These are phyloP conservation scores for Cyprinodon diabolis DNA, from an alignment of 2,797 vertebrate species.

Conservation along the genomic window DNA sequence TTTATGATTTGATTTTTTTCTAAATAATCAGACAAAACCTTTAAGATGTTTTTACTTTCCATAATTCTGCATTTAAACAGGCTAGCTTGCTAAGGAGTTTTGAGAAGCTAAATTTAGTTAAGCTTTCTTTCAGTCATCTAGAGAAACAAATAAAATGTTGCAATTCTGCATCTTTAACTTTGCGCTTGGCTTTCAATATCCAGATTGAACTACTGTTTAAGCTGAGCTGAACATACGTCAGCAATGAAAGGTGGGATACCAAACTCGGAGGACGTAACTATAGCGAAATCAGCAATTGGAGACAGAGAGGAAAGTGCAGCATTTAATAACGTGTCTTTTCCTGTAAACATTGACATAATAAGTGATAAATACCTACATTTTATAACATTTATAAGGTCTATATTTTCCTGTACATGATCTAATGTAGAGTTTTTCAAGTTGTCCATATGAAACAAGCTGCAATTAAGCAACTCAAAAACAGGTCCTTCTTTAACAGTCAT, in stretches of 20 bases:
- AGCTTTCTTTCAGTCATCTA: neutral
- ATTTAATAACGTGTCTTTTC: neutral
- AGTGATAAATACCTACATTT: neutral
- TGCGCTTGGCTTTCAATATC: neutral
- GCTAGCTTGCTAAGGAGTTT: neutral
- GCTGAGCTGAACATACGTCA: neutral
- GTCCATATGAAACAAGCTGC: neutral
- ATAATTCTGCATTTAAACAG: no score
- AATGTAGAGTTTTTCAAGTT: neutral
- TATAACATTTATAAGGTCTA: neutral
- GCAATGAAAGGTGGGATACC: neutral
- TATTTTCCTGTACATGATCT: neutral
- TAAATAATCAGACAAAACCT: neutral
- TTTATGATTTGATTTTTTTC: neutral
- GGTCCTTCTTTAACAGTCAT: neutral
- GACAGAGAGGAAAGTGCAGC: neutral
- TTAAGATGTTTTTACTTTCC: no score
- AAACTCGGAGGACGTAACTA: neutral
- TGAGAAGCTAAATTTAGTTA: neutral
- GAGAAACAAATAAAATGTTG: neutral
- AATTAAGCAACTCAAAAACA: neutral
- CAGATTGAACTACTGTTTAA: neutral
- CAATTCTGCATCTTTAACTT: neutral
- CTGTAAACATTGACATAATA: neutral
- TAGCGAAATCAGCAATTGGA: neutral